A percentile compares a stretch with the other conserved stretches of the same genome.
phyloP scores from a whole-genome alignment of 2,113 vertebrate genomes.

The Ptychochromis oligacanthus region DNA sequence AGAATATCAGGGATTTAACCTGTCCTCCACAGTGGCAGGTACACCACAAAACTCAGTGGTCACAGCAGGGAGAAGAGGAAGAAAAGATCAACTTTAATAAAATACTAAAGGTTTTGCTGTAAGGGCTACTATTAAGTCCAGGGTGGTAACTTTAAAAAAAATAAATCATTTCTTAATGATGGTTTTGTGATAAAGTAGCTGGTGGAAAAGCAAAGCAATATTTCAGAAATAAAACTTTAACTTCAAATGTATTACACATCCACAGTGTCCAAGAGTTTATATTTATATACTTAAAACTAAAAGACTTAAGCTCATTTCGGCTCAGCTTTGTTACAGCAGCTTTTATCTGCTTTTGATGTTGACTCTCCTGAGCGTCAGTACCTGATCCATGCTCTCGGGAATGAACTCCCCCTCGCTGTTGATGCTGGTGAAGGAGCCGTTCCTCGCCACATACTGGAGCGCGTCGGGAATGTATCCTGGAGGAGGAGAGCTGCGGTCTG shows the following conservation, averaged over 20 bases:
- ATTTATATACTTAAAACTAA: background rate
- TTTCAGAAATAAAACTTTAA: no score
- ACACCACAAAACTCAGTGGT: conserved; percentile 3
- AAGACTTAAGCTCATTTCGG: background rate
- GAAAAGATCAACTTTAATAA: background rate
- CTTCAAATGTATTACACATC: background rate
- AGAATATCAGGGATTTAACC: background rate
- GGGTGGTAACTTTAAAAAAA: background rate
- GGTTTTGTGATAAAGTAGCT: background rate
- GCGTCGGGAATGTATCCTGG: conserved; percentile 98
- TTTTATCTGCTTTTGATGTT: background rate
- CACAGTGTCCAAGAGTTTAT: background rate
- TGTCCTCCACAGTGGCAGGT: conserved; percentile 1
- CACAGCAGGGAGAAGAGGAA: background rate
- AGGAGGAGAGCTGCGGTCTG: conserved; percentile 95
- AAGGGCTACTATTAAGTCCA: background rate
- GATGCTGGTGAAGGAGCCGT: conserved; percentile 99
- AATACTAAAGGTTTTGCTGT: background rate
- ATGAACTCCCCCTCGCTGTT: conserved; percentile 99
- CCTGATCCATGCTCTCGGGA: conserved; percentile 99
- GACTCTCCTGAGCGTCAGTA: conserved; percentile 52
- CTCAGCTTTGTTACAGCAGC: background rate
- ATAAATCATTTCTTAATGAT: background rate
- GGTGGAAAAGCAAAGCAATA: background rate
- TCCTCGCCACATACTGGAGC: conserved; percentile 93